These are phyloP conservation scores for Thereva unica DNA, from an alignment of 2,888 invertebrate species.

Conservation along the genomic window DNA sequence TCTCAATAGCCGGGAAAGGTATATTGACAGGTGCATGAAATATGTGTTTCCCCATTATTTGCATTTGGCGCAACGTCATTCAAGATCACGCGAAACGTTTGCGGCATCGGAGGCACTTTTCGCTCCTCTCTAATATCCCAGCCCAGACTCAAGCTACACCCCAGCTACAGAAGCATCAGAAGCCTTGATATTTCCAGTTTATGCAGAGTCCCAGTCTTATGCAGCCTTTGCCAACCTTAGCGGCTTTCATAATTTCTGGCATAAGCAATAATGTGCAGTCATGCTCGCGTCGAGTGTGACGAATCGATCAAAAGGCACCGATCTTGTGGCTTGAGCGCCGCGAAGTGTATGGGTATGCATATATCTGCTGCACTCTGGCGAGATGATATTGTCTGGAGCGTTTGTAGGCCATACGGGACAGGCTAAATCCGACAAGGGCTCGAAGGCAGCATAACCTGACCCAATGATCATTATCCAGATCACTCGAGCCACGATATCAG, in stretches of 20 bases:
- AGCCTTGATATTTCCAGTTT: conserved; percentile 14
- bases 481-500: no score
- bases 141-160: conserved; percentile 8
- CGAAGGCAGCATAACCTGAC: no score
- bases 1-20: conserved; percentile 13
- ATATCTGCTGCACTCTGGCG: no score
- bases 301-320: conserved; percentile 41
- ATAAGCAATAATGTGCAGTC: conserved; percentile 31
- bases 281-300: conserved; percentile 38
- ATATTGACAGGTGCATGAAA: conserved; percentile 35
- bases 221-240: conserved; percentile 13
- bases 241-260: conserved; percentile 23
- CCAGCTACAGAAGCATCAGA: conserved; percentile 27
- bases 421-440: no score
- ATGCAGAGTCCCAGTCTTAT: not conserved
- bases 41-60: conserved; percentile 21
- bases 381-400: no score
- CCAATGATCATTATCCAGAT: no score
- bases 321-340: conserved; percentile 1
- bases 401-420: no score
- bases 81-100: conserved; percentile 34
- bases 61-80: conserved; percentile 28
- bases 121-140: conserved; percentile 10
- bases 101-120: not conserved
- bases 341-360: no score